Conservation (phyloP, 2,797 vertebrate genomes). For the Karalla daura region DNA sequence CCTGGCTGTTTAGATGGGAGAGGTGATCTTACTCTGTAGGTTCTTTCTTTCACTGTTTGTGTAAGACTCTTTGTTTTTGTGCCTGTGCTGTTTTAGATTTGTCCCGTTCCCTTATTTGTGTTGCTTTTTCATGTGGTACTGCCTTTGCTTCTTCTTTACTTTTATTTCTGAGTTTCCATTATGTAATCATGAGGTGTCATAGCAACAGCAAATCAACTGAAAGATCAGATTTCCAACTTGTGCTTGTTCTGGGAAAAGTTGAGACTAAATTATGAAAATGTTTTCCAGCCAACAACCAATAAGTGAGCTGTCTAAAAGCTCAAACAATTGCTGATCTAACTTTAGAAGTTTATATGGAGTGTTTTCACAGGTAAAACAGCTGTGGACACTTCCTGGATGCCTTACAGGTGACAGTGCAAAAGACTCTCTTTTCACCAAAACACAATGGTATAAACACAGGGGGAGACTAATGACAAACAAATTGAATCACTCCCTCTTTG, state of each 20-base stretch:
- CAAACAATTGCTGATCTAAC: background rate
- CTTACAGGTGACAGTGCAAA: background rate
- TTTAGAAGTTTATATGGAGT: background rate
- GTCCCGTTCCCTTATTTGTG: conserved; percentile 5
- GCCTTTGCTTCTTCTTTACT: conserved; percentile 32
- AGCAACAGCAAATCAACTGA: conserved; percentile 46
- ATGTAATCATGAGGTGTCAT: conserved; percentile 39
- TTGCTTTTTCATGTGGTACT: conserved; percentile 16
- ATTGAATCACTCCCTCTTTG: conserved; percentile 8
- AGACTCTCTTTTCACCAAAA: background rate
- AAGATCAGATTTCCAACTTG: conserved; percentile 14
- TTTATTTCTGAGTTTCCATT: conserved; percentile 29
- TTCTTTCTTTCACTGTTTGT: conserved; percentile 25
- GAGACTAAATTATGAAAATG: background rate
- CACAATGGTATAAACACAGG: background rate
- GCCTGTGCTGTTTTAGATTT: conserved; percentile 21
- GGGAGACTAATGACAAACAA: background rate
- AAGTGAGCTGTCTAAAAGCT: background rate
- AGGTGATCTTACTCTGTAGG: conserved; percentile 32
- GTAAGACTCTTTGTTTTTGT: conserved; percentile 25
- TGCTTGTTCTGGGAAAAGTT: background rate
- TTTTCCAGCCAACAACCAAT: background rate
- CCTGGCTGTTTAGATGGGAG: conserved; percentile 40
- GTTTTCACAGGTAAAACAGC: background rate
- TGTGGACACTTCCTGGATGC: background rate